Base-by-base conservation (phyloP, 92 coral and sea anemone species). In the Isaurus tuberculatus region DNA sequence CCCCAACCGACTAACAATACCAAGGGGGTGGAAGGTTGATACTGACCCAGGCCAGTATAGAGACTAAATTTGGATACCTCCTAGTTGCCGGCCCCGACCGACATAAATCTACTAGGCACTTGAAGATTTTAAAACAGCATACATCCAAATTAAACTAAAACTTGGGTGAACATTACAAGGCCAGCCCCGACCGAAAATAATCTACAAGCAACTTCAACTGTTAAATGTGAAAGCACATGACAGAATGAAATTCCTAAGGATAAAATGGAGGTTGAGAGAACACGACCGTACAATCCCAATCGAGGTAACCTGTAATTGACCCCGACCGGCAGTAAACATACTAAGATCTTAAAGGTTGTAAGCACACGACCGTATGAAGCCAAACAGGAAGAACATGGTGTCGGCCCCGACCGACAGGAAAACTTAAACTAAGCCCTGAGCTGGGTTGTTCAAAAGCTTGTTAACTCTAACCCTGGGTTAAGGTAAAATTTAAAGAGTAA, bases 151-250 rank as follows among this genome's bases (percentile, higher is more conserved):
- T 4, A 58, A 58, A 58, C 5, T 58, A 15, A 58, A 5, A 25
- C 27, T 58, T n/a, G 65, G 65, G 0, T 58, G 65, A 58, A 58
- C 30, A 58, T 9, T 58, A 58, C 65, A 58, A 58, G 25, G 65
- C 65, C 65, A 10, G 27, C 65, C 65, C 29, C 25, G 29, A 58
- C 65, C 65, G 65, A 58, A n/a, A 58, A n/a, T n/a, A 58, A 58
- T 58, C 25, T 58, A 58, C n/a, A n/a, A n/a, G n/a, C n/a, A n/a
- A n/a, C n/a, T n/a, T n/a, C n/a, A n/a, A n/a, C n/a, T n/a, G n/a
- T 20, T 55, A 8, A 20, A 15, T 8, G n/a, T 55, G 25, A 55
- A 15, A 55, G 63, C 63, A 55, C 6, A 15, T 22, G 63, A 55
- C 63, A 17, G 63, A 15, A 55, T 55, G 7, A 55, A 55, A 55